Evolutionary conservation across 53 echinoderm and acorn worm genomes (phyloP), one percentile per base, ranked within the genome.

Genomic region (Crossaster papposus): DNA sequence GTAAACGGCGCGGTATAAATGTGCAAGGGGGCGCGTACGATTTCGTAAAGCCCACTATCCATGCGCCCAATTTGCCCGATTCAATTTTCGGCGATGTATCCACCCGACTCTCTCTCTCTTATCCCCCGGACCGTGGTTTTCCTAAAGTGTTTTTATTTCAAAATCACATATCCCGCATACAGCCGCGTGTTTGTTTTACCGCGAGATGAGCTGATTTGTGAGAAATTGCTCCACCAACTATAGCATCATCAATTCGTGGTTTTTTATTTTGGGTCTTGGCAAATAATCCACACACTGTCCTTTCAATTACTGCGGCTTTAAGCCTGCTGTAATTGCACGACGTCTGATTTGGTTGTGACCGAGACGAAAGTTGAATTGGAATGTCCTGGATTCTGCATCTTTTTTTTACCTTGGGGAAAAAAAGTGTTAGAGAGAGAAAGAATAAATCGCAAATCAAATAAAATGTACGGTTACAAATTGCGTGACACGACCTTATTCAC

Each of bases 11-110:
- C 44, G 44, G 44, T 1, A 20, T 52, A 14, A 18, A 51, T 85
- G 72, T 72, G 72, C 85, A 72, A 50, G 29, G 53, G 33, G 85
- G 85, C 85, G 85, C 85, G 72, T 33, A 65, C 82, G 32, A 85
- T 85, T 22, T 52, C 33, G 14, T 85, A 82, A 82, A 32, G 58
- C 81, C 68, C 30, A n/a, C 85, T 7, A 30, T 85, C 72, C 73
- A 55, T 54, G 85, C 85, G 53, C 72, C 85, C 51, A 72, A 85
- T 85, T 85, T 85, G 73, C 52, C 72, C 51, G 85, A 85, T 85
- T 85, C 85, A 71, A 72, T 72, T 85, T 72, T 72, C 72, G 30
- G 30, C 32, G 1, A n/a, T 44, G 30, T 50, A 85, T 85, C 70
- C 30, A 29, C 20, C 53, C 85, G 72, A 28, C 22, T 72, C 29